Conservation (phyloP, 2,113 vertebrate genomes). For the Rynchops niger region DNA sequence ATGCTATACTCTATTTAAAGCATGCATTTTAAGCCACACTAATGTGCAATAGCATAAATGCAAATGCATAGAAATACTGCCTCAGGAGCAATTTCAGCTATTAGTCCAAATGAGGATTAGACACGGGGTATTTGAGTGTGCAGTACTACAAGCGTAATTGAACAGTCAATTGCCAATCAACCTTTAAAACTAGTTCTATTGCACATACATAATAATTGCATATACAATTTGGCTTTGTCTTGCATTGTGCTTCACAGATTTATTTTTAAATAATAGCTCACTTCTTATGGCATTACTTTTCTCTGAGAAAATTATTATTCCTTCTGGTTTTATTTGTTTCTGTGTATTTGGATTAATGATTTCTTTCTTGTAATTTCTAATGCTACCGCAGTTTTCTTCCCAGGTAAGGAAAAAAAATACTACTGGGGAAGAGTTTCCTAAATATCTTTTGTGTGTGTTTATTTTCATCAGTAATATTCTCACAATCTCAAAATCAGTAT, state of each 20-base stretch:
- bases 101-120: conserved; percentile 18
- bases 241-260: not conserved
- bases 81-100: conserved; percentile 3
- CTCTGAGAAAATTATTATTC: not conserved
- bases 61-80: conserved; percentile 5
- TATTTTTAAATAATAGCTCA: conserved; percentile 12
- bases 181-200: not conserved
- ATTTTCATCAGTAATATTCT: not conserved
- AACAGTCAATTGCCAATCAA: conserved; percentile 16
- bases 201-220: not conserved
- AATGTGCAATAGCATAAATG: conserved; percentile 7
- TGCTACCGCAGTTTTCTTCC: not conserved
- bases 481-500: not conserved
- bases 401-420: not conserved
- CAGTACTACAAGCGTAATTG: not conserved
- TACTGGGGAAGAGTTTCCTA: not conserved
- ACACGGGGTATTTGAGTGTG: not conserved
- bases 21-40: not conserved
- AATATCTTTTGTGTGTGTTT: not conserved
- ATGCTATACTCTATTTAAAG: not conserved
- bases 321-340: not conserved
- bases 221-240: not conserved
- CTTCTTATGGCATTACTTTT: not conserved
- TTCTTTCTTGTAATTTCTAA: not conserved
- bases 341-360: not conserved